Percentiles rank a stretch among this genome's conserved stretches.
phyloP scores from a whole-genome alignment of 92 coral and sea anemone species.

The Siderastrea radians region DNA sequence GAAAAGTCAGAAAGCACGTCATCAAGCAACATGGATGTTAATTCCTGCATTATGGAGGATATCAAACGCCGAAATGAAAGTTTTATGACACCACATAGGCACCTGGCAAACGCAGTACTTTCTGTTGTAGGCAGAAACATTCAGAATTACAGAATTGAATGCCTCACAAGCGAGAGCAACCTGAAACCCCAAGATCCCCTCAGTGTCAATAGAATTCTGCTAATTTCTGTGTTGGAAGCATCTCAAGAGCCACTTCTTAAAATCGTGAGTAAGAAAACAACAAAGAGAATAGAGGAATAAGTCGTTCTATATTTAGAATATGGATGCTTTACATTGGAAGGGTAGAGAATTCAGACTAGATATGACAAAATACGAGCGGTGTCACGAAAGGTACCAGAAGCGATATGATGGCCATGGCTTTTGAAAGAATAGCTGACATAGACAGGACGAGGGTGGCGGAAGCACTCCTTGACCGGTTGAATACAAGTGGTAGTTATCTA shows the following conservation, averaged over 20 bases:
- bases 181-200: conserved; percentile 9
- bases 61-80: not conserved
- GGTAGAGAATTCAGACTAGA: conserved; percentile 9
- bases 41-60: not conserved
- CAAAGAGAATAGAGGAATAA: not conserved
- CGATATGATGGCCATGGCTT: conserved; percentile 21
- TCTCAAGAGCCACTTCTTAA: not conserved
- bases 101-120: not conserved
- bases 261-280: not conserved
- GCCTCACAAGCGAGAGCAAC: not conserved
- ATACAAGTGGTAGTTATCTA: not conserved
- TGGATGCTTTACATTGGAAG: conserved; percentile 28
- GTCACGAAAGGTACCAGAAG: conserved; percentile 17
- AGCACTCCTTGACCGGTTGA: conserved; percentile 32
- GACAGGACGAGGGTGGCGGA: conserved; percentile 22
- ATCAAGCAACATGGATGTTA: not conserved
- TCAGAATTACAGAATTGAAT: not conserved
- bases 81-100: not conserved
- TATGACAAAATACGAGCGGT: conserved; percentile 22
- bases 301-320: not conserved
- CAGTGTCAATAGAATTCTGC: not conserved
- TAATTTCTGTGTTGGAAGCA: not conserved
- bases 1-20: not conserved
- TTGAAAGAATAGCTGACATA: not conserved
- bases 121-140: not conserved